Evolutionary conservation across 1,140 invertebrate genomes (phyloP), one percentile per base, ranked within the genome.

Genomic region (Polyergus mexicanus): DNA sequence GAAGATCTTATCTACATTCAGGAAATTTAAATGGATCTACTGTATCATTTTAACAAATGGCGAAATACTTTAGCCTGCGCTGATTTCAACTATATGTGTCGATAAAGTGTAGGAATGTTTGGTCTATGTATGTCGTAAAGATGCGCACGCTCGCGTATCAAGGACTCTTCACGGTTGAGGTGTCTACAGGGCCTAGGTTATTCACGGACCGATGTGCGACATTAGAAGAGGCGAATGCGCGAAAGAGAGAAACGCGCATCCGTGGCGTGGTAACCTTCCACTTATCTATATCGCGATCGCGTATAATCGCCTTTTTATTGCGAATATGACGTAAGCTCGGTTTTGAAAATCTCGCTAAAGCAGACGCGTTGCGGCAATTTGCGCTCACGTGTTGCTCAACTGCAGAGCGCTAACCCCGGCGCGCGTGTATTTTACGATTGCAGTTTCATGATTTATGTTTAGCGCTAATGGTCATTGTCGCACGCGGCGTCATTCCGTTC

Each of bases 111-210:
- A 58, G 32, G 35, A 58, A 74, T 28, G 56, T 22, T 44, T 28
- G 56, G 58, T 58, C 38, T 76, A 38, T 44, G 63, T 44, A 77
- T 65, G 60, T 65, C 58, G 58, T 41, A 16, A 25, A 51, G 47
- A 32, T 80, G 65, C 56, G 63, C 32, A 69, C 32, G 65, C 65
- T 44, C 35, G 78, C 25, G 38, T 60, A 83, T 60, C 66, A 74
- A 83, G 78, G 68, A 81, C 51, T 83, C 38, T 83, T 83, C 68
- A 83, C 68, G 78, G 68, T 83, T 83, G 78, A 83, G 68, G n/a
- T 74, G 28, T 5, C 78, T 83, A 83, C 78, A 72, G 78, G 78
- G 78, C 78, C 78, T 83, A 83, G 78, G 78, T 83, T 72, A 72
- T 83, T 72, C 78, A 68, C 66, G 68, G 38, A 22, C 78, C 68